Evolutionary conservation across 1,140 invertebrate genomes (phyloP).

Genomic region (Lordiphosa mommai): DNA sequence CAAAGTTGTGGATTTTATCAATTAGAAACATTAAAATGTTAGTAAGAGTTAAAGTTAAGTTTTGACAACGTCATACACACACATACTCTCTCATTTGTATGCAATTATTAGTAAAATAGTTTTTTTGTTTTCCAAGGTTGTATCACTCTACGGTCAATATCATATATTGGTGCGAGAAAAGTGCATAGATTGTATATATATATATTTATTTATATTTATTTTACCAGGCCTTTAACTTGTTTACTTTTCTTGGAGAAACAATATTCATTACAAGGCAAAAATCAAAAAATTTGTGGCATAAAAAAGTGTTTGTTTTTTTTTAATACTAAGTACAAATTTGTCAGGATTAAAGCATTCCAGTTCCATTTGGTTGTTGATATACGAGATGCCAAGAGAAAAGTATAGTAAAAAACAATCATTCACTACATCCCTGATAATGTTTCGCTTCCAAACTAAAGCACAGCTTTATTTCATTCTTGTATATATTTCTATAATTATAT

Average conservation of each 20-base stretch:
- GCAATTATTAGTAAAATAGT: constrained; percentile 51
- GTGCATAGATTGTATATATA: constrained; percentile 34
- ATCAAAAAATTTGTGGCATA: no score
- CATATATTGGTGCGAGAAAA: constrained; percentile 69
- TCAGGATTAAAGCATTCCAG: no score
- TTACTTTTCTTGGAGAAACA: no score
- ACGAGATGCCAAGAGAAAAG: no score
- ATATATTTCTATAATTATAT: not conserved
- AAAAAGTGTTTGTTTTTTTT: constrained; percentile 7
- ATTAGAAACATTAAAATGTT: constrained; percentile 50
- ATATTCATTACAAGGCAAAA: no score
- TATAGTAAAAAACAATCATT: no score
- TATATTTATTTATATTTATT: not conserved
- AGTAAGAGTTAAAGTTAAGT: constrained; percentile 36
- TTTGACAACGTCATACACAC: constrained; percentile 44
- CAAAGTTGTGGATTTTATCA: constrained; percentile 30
- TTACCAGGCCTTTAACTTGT: no score
- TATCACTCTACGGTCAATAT: constrained; percentile 75
- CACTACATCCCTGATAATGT: no score
- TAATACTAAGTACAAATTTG: no score
- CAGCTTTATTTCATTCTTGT: not conserved
- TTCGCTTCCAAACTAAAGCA: no score
- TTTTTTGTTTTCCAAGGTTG: constrained; percentile 15
- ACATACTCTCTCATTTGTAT: constrained; percentile 41
- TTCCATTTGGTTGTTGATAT: no score